These are phyloP conservation scores for Tachina fera DNA, from an alignment of 2,888 invertebrate genomes.

Conservation along the genomic window DNA sequence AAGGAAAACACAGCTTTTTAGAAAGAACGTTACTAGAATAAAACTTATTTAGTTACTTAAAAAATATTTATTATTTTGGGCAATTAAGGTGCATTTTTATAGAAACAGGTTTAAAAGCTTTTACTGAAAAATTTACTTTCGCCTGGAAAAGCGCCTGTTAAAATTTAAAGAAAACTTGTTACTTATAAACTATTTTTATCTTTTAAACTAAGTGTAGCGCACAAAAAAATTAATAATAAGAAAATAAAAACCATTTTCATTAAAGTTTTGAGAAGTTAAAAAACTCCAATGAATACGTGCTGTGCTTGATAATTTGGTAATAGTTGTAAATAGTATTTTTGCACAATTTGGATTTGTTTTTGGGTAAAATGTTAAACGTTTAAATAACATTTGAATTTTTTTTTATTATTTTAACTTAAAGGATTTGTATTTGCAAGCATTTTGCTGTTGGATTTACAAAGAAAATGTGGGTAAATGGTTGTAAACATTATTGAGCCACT, in stretches of 20 bases:
- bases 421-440: conserved; percentile 32
- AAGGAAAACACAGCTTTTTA: too few species aligned
- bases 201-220: background rate
- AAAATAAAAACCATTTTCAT: background rate
- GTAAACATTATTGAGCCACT: conserved; percentile 64
- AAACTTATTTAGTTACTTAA: too few species aligned
- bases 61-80: too few species aligned
- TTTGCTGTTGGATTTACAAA: conserved; percentile 23
- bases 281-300: conserved; percentile 31
- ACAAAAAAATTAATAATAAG: background rate
- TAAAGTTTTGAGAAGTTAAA: conserved; percentile 1
- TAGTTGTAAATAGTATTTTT: conserved; percentile 35
- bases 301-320: conserved; percentile 62
- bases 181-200: background rate
- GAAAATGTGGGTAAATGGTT: conserved; percentile 62
- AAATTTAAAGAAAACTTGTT: background rate
- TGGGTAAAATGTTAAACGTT: conserved; percentile 60
- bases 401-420: conserved; percentile 2
- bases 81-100: too few species aligned
- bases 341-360: conserved; percentile 5
- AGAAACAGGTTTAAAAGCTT: too few species aligned
- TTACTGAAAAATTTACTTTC: too few species aligned
- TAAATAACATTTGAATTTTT: conserved; percentile 47
- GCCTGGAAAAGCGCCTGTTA: too few species aligned
- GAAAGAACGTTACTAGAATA: too few species aligned